Percentiles rank a stretch among this genome's conserved stretches.
Evolutionary conservation across 2,888 invertebrate genomes (phyloP).

Genomic region (Orthonychiurus folsomi): DNA sequence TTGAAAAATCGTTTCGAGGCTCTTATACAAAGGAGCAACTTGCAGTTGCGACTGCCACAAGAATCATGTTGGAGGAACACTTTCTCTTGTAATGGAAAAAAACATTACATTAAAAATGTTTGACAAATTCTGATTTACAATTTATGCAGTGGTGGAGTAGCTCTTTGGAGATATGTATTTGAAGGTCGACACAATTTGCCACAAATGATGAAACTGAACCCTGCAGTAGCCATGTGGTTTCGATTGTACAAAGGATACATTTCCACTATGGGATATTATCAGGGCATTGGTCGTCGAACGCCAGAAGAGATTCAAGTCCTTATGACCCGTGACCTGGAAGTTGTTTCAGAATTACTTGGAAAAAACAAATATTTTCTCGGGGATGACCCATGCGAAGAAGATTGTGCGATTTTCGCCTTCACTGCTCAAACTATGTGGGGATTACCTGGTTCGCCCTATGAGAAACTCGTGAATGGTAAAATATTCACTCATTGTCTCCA

Average conservation of each 20-base stretch:
- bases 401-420: slow-evolving; percentile 18
- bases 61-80: slow-evolving; percentile 45
- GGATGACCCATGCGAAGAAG: slow-evolving; percentile 14
- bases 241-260: background rate
- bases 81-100: slow-evolving; percentile 43
- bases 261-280: background rate
- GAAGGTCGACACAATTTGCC: background rate
- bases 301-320: slow-evolving; percentile 7
- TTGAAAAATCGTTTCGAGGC: slow-evolving; percentile 41
- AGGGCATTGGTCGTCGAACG: slow-evolving; percentile 15
- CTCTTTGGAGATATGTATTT: slow-evolving; percentile 8
- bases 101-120: too few species aligned
- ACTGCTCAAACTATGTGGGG: slow-evolving; percentile 13
- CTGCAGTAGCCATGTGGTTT: background rate
- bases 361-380: slow-evolving; percentile 15
- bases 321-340: slow-evolving; percentile 8
- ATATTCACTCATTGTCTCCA: background rate
- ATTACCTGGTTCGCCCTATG: slow-evolving; percentile 15
- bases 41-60: slow-evolving; percentile 43
- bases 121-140: background rate
- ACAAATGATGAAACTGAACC: background rate
- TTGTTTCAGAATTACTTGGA: slow-evolving; percentile 16
- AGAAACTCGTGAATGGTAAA: slow-evolving; percentile 18
- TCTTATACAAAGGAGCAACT: slow-evolving; percentile 41
- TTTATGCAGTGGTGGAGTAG: slow-evolving; percentile 4